phyloP scores from a whole-genome alignment of 2,113 vertebrate species.

The Tautogolabrus adspersus region DNA sequence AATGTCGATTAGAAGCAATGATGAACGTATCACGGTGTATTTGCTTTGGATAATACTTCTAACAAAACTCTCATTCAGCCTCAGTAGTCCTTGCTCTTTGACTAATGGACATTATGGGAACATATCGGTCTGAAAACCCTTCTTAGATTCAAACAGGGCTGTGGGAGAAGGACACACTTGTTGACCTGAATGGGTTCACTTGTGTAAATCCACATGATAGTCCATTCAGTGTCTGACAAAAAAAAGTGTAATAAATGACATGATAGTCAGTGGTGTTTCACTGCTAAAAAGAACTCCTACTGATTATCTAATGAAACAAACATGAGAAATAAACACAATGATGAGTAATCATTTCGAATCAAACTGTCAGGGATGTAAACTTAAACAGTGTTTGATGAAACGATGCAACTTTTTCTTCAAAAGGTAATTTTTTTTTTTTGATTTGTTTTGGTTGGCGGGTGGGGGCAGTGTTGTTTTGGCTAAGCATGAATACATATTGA shows the following conservation, averaged over 20 bases:
- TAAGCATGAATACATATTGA: too few relatives aligned
- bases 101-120: slow-evolving; percentile 31
- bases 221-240: neutral
- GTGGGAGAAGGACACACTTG: slow-evolving; percentile 25
- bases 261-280: neutral
- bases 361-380: too few relatives aligned
- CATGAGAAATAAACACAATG: neutral
- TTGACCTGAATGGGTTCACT: neutral
- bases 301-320: neutral
- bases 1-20: slow-evolving; percentile 21
- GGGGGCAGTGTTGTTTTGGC: too few relatives aligned
- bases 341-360: too few relatives aligned
- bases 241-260: neutral
- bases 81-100: neutral
- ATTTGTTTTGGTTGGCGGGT: too few relatives aligned
- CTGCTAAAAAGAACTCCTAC: neutral
- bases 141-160: slow-evolving; percentile 13
- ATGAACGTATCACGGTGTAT: slow-evolving; percentile 34
- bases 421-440: too few relatives aligned
- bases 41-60: slow-evolving; percentile 39
- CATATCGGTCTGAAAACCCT: neutral
- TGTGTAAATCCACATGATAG: neutral
- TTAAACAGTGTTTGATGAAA: too few relatives aligned
- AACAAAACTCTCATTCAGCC: slow-evolving; percentile 60
- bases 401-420: too few relatives aligned